Evolutionary conservation across 2,888 invertebrate species (phyloP).

Genomic region (Allolobophora icterica): DNA sequence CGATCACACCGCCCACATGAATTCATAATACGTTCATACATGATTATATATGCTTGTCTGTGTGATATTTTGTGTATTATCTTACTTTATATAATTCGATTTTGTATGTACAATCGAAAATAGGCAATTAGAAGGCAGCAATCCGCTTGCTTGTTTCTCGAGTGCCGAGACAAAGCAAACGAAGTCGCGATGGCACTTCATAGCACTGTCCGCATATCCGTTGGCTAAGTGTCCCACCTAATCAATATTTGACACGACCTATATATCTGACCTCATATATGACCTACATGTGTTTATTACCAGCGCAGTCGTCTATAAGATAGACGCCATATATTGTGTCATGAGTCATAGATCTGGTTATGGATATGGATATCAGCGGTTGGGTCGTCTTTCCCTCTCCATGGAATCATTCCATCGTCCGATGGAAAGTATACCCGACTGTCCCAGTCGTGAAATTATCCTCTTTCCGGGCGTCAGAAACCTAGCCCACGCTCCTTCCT

Average conservation of each 20-base stretch:
- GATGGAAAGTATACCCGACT: not conserved
- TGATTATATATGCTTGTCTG: too few relatives aligned
- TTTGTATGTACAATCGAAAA: not conserved
- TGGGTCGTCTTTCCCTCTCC: not conserved
- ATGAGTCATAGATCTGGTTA: not conserved
- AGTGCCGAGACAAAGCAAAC: not conserved
- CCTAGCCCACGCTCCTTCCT: not conserved
- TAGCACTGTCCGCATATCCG: not conserved
- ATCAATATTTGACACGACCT: not conserved
- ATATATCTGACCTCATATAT: not conserved
- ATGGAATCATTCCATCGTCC: not conserved
- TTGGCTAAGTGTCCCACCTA: too few relatives aligned
- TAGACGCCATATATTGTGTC: not conserved
- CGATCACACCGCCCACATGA: too few relatives aligned
- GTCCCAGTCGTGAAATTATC: constrained; percentile 1
- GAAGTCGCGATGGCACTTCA: not conserved
- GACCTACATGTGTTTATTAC: not conserved
- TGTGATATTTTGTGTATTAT: too few relatives aligned
- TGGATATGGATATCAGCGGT: not conserved
- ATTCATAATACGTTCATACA: too few relatives aligned
- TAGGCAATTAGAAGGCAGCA: not conserved
- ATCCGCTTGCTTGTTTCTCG: not conserved
- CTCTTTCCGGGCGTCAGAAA: not conserved
- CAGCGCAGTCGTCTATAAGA: too few relatives aligned
- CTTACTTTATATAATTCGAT: not conserved